Conservation (phyloP, 2,113 vertebrate genomes). For the Trichechus manatus region DNA sequence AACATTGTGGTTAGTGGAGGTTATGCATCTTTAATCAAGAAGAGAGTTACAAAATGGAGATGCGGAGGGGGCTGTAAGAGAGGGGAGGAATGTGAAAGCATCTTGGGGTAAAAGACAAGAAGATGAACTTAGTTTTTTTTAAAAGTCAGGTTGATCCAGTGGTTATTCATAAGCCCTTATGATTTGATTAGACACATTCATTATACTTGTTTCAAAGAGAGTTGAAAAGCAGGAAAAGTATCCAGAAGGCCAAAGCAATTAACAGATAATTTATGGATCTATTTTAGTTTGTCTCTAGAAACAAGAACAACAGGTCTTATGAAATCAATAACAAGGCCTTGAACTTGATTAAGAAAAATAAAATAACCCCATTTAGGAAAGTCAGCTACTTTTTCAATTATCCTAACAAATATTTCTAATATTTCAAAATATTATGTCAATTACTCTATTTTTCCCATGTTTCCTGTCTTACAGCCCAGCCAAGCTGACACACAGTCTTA, state of each 20-base stretch:
- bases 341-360: conserved; percentile 33
- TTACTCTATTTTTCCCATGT: conserved; percentile 24
- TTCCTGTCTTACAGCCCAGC: too few species aligned
- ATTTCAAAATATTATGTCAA: conserved; percentile 19
- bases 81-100: background rate
- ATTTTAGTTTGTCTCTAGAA: background rate
- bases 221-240: background rate
- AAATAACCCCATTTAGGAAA: background rate
- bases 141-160: background rate
- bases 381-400: background rate
- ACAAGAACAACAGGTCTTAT: background rate
- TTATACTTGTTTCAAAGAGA: background rate
- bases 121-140: background rate
- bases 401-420: background rate
- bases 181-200: background rate
- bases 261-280: background rate
- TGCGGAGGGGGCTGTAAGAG: background rate
- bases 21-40: background rate
- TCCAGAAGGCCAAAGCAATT: background rate
- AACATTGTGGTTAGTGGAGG: background rate
- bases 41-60: background rate
- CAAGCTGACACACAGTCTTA: too few species aligned
- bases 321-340: conserved; percentile 3
- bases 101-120: background rate
- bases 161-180: background rate